phyloP scores from a whole-genome alignment of 2,888 invertebrate species.

The Ectemnius cavifrons region DNA sequence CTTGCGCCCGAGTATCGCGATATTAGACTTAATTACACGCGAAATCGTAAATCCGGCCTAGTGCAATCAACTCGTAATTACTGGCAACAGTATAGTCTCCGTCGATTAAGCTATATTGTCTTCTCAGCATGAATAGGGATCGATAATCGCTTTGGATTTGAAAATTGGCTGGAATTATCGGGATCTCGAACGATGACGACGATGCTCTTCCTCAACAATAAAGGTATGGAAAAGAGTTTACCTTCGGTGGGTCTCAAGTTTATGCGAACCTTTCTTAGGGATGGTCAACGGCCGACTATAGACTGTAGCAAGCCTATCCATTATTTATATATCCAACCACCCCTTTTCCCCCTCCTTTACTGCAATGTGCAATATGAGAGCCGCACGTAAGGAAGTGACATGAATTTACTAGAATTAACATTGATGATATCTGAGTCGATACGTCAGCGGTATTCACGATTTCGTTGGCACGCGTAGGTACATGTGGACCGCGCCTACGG shows the following conservation, averaged over 20 bases:
- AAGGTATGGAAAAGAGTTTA: slow-evolving; percentile 22
- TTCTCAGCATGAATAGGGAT: slow-evolving; percentile 5
- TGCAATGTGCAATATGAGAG: too few species aligned
- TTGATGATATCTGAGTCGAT: slow-evolving; percentile 4
- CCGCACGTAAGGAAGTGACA: background rate
- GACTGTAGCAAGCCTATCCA: too few species aligned
- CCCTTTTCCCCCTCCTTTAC: too few species aligned
- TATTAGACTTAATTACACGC: slow-evolving; percentile 24
- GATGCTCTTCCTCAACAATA: background rate
- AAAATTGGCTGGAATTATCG: background rate
- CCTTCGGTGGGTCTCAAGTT: too few species aligned
- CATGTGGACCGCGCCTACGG: slow-evolving; percentile 32
- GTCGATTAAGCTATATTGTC: slow-evolving; percentile 3
- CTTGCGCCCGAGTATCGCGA: slow-evolving; percentile 7
- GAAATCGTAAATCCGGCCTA: slow-evolving; percentile 32
- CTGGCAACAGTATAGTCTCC: background rate
- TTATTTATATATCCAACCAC: too few species aligned
- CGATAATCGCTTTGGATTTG: background rate
- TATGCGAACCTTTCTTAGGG: too few species aligned
- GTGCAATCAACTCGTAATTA: background rate
- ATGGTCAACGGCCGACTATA: background rate
- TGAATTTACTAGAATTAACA: slow-evolving; percentile 15
- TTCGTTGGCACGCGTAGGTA: slow-evolving; percentile 62
- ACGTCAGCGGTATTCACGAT: slow-evolving; percentile 45
- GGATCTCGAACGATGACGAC: background rate